A percentile compares a stretch with the other conserved stretches of the same genome.
Conservation (phyloP, 2,797 vertebrate genomes). For the Nothura maculosa region DNA sequence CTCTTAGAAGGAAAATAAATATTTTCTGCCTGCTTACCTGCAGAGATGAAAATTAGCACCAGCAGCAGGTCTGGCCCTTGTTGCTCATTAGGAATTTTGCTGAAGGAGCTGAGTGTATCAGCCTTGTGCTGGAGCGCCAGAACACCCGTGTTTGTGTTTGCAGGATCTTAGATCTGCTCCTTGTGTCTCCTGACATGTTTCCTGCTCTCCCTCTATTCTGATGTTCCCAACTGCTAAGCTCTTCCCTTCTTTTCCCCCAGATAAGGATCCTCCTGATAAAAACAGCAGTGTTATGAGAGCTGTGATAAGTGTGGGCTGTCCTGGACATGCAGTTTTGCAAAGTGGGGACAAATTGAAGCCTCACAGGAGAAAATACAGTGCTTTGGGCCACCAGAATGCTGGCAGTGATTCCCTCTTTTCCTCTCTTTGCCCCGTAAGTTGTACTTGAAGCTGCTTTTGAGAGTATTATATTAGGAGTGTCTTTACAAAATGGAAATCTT, state of each 20-base stretch:
- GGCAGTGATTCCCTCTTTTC: neutral
- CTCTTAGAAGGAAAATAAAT: neutral
- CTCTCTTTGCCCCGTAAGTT: neutral
- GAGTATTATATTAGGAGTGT: neutral
- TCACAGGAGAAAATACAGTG: neutral
- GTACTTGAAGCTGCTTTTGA: neutral
- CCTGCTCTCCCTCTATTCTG: neutral
- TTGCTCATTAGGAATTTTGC: neutral
- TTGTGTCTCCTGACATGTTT: neutral
- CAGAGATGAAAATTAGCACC: neutral
- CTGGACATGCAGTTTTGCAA: neutral
- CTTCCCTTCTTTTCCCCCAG: neutral
- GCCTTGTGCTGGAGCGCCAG: neutral
- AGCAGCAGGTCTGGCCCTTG: neutral
- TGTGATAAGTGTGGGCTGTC: neutral
- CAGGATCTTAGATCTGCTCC: neutral
- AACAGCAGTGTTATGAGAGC: accelerated
- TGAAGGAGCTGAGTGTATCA: neutral
- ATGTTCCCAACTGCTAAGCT: neutral
- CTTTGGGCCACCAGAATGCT: neutral
- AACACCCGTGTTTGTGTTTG: neutral
- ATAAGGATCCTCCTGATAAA: neutral
- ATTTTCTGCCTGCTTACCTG: neutral
- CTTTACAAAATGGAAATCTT: neutral
- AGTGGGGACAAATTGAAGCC: neutral